A percentile compares a stretch with the other conserved stretches of the same genome.
Conservation (phyloP, 2,113 vertebrate species). For the Chamaetylas fuelleborni region DNA sequence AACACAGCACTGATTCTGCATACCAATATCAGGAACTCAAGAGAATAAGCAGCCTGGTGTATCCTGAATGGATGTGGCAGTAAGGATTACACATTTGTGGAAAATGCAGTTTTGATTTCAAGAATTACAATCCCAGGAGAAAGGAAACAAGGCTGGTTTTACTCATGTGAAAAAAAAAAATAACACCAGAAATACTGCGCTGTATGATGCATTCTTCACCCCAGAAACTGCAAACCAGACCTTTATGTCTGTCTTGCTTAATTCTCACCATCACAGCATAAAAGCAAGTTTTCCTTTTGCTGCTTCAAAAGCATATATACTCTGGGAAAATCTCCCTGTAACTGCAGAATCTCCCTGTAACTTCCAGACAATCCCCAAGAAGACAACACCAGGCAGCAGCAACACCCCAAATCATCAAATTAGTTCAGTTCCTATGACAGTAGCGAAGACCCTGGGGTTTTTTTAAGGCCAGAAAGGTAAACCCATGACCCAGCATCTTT, state of each 20-base stretch:
- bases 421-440: not conserved
- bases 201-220: not conserved
- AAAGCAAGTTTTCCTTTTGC: not conserved
- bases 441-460: not conserved
- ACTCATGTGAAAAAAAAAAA: not conserved
- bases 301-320: not conserved
- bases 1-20: not conserved
- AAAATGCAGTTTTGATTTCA: not conserved
- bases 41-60: not conserved
- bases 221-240: not conserved
- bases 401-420: not conserved
- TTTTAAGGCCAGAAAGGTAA: not conserved
- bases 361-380: not conserved
- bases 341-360: not conserved
- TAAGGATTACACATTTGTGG: not conserved
- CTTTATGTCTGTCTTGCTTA: not conserved
- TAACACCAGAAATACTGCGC: not conserved
- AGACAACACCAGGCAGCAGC: not conserved
- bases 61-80: not conserved
- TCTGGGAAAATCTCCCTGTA: not conserved
- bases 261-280: not conserved
- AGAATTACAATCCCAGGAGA: not conserved
- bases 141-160: not conserved
- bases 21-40: not conserved
- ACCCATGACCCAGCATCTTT: not conserved